Conservation (phyloP, 2,888 invertebrate species). For the Drymonia ruficornis region DNA sequence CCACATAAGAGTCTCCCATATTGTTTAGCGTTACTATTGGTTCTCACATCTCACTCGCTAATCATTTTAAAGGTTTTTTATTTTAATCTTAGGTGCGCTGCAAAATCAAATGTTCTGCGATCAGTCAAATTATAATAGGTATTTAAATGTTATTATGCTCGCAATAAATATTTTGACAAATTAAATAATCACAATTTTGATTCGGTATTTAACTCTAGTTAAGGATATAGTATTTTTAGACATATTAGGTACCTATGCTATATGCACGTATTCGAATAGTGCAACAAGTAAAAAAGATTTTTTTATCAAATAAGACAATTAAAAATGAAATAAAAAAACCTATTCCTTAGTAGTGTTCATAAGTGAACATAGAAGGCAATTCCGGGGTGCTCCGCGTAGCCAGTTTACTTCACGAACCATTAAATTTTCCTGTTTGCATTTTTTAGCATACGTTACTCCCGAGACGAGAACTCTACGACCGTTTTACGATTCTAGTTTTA, state of each 20-base stretch:
- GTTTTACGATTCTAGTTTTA: constrained; percentile 78
- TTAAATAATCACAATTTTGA: too few species aligned
- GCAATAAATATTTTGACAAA: too few species aligned
- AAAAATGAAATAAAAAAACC: background rate
- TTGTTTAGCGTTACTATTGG: constrained; percentile 42
- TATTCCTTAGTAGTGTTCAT: constrained; percentile 47
- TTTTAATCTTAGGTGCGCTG: background rate
- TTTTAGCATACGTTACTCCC: constrained; percentile 82
- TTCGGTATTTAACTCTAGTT: too few species aligned
- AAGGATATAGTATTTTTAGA: too few species aligned
- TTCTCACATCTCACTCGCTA: constrained; percentile 35
- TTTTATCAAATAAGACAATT: too few species aligned
- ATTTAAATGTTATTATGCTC: too few species aligned
- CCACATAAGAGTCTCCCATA: constrained; percentile 65
- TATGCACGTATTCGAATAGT: background rate
- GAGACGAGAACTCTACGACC: constrained; percentile 58
- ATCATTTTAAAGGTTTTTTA: background rate
- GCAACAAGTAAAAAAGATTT: too few species aligned
- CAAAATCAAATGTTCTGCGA: too few species aligned
- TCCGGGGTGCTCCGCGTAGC: constrained; percentile 67
- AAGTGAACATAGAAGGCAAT: constrained; percentile 68
- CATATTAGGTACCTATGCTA: background rate
- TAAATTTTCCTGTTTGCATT: constrained; percentile 84
- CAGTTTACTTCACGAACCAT: constrained; percentile 82
- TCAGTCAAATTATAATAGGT: too few species aligned